Percentiles rank a stretch among this genome's conserved stretches.
phyloP scores from a whole-genome alignment of 2,113 vertebrate genomes.

The Sorex fumeus region DNA sequence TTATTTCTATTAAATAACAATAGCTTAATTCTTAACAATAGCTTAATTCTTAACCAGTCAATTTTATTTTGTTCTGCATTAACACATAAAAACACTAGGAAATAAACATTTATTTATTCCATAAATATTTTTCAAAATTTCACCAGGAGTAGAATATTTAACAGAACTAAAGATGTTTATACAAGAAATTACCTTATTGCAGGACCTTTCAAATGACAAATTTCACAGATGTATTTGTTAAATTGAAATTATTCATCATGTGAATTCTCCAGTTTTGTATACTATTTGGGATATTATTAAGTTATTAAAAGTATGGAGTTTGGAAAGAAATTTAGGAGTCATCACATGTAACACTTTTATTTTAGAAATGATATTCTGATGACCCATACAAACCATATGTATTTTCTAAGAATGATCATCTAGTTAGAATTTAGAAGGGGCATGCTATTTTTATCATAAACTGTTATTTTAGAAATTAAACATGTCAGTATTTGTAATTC shows the following conservation, averaged over 20 bases:
- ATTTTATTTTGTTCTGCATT: background rate
- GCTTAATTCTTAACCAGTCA: no score
- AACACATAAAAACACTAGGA: background rate
- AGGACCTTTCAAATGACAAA: background rate
- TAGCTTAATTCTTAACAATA: background rate
- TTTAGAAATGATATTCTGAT: constrained; percentile 20
- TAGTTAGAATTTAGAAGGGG: background rate
- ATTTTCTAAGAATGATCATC: background rate
- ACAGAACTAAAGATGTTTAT: background rate
- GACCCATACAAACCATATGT: background rate
- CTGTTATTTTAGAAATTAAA: background rate
- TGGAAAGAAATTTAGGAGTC: background rate
- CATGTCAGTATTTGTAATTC: background rate
- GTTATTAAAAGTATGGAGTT: constrained; percentile 21
- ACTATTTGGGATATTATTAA: constrained; percentile 7
- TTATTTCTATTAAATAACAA: constrained; percentile 47
- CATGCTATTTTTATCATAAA: background rate
- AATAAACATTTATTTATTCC: background rate
- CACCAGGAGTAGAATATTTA: constrained; percentile 25
- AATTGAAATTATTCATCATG: background rate
- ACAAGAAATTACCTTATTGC: background rate
- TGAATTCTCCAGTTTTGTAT: background rate
- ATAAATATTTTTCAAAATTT: constrained; percentile 8
- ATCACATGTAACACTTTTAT: background rate
- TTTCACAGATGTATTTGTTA: background rate